Evolutionary conservation across 2,113 vertebrate species (phyloP), one percentile per base, ranked within the genome.

Genomic region (Oryzias woworae): DNA sequence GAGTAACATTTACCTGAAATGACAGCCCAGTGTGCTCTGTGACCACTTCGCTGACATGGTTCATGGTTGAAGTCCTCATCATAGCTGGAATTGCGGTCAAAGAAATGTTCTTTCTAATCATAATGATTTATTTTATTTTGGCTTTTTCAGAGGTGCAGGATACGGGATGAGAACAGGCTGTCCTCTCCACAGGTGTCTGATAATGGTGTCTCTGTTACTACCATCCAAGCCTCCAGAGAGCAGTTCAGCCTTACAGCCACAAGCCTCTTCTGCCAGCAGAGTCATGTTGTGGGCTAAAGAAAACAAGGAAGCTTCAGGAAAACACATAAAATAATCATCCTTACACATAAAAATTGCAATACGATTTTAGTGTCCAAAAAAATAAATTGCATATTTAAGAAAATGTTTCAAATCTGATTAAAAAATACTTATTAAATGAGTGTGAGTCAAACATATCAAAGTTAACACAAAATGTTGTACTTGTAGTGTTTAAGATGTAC

Each of bases 51-150:
- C 76, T 82, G 85, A 63, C 95, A 96, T 0, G 95, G 95, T 68
- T 95, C 94, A 0, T 96, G 95, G 82, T 97, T 97, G 80, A 86
- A 95, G 73, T 96, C 95, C 63, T 96, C 94, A 2, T 97, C 95
- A 24, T 97, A 97, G 80, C 95, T 96, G 69, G 0, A 18, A 45
- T 56, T 26, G 18, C 15, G 7, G 85, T 94, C 78, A 92, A 87
- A 81, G 83, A 76, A 14, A 52, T 48, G 46, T 36, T 36, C 36
- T 20, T 20, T 20, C 20, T 8, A 45, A 17, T 63, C 1, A 31
- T 13, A 20, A 51, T 7, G 16, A 6, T 45, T 8, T 44, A n/a
- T 53, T 20, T 20, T 44, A 15, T 53, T 13, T 17, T 41, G 15
- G 64, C 10, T 22, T 57, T 50, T 14, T 50, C 45, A 48, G 10